Evolutionary conservation across 2,797 vertebrate species (phyloP).

Genomic region (Apogon talboti): DNA sequence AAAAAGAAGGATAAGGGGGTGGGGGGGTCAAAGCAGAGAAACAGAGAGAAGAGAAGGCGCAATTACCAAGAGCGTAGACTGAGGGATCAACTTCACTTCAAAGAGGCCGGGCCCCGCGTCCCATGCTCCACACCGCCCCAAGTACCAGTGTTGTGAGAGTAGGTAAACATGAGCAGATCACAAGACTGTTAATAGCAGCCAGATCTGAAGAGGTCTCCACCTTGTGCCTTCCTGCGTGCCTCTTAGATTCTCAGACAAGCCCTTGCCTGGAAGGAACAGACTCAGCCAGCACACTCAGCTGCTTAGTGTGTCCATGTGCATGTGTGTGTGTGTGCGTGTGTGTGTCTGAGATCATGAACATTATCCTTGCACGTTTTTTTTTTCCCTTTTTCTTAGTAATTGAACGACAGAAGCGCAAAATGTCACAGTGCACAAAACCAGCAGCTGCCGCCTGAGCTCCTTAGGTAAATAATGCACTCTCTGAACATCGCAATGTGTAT

Average conservation of each 20-base stretch:
- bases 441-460: constrained; percentile 47
- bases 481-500: constrained; percentile 21
- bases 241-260: constrained; percentile 77
- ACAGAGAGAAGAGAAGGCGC: constrained; percentile 63
- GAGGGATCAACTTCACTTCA: constrained; percentile 86
- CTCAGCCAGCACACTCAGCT: constrained; percentile 61
- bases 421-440: constrained; percentile 44
- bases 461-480: constrained; percentile 26
- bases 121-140: constrained; percentile 72
- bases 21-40: constrained; percentile 14
- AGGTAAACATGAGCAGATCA: constrained; percentile 86
- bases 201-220: constrained; percentile 85
- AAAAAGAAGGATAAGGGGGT: not conserved
- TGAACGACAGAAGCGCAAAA: constrained; percentile 49
- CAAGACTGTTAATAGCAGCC: constrained; percentile 85
- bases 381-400: constrained; percentile 32
- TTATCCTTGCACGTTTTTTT: constrained; percentile 41
- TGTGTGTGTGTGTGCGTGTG: constrained; percentile 1
- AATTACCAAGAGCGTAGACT: constrained; percentile 84
- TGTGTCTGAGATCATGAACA: constrained; percentile 21
- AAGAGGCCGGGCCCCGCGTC: constrained; percentile 78
- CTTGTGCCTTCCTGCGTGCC: constrained; percentile 77
- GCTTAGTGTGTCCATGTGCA: constrained; percentile 32
- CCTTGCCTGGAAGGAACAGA: constrained; percentile 69
- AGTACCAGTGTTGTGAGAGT: constrained; percentile 79